Base-by-base conservation (phyloP, 1,140 invertebrate species). In the Micrasema longulum region DNA sequence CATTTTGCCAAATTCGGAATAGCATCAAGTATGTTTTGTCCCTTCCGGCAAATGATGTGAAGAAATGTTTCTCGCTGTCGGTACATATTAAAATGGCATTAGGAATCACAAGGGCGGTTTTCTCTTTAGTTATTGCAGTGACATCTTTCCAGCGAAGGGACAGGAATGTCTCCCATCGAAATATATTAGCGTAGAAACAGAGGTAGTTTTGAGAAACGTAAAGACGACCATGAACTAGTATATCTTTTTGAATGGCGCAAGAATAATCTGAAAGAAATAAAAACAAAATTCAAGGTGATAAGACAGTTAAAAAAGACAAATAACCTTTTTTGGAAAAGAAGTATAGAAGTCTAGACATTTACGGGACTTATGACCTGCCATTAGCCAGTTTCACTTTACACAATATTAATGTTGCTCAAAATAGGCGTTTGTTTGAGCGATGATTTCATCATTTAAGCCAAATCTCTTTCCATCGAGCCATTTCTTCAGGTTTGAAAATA, bases 101-200 rank as follows among this genome's bases (percentile, higher is more conserved):
- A 65, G 96, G 96, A 81, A 98, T 97, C 14, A 98, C 94, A 78
- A 96, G 85, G 5, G 83, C 82, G 1, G 82, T 85, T 84, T 94
- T 94, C 81, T 97, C 95, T 85, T 97, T 97, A 6, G 95, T 97
- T 79, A 98, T 94, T 50, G 94, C 90, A 1, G 92, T 92, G 31
- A 98, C 93, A 75, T 98, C 95, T 80, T 93, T 95, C 90, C 94
- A 96, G 76, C 90, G 89, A 47, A 97, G 82, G 50, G 86, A 89
- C 20, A 94, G 86, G 82, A 89, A 88, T 0, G 95, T 97, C 84
- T 97, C 95, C 95, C 95, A 97, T 77, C 93, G 89, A 80, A 97
- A 97, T 76, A 97, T 97, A 82, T 96, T 97, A 23, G 96, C 95
- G 86, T 97, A 95, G 86, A 98, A 98, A 83, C 95, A 97, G 52